Percentiles rank a stretch among this genome's conserved stretches.
Conservation (phyloP, 1,140 invertebrate species). For the Drusus annulatus region DNA sequence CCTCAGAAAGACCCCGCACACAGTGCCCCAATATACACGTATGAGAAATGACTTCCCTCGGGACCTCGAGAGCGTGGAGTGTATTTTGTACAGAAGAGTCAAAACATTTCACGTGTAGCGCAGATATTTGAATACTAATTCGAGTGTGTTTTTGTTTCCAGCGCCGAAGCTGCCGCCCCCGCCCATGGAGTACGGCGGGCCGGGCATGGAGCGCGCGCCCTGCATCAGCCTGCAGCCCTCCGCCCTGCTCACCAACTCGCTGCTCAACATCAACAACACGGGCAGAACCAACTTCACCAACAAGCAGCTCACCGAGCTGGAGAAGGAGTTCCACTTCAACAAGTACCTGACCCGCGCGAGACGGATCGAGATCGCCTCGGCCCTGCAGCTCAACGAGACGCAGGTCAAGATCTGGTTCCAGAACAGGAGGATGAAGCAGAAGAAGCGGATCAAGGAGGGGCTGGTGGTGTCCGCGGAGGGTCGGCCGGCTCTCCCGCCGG, state of each 20-base stretch:
- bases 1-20: too few species aligned
- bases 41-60: too few species aligned
- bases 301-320: slow-evolving; percentile 98
- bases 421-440: slow-evolving; percentile 94
- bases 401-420: slow-evolving; percentile 95
- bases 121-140: not conserved
- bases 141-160: slow-evolving; percentile 68
- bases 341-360: slow-evolving; percentile 97
- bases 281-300: slow-evolving; percentile 98
- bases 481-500: slow-evolving; percentile 63
- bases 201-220: slow-evolving; percentile 60
- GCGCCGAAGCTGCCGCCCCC: slow-evolving; percentile 78
- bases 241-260: slow-evolving; percentile 67
- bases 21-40: too few species aligned
- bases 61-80: too few species aligned
- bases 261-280: slow-evolving; percentile 82
- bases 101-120: too few species aligned
- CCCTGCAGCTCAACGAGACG: slow-evolving; percentile 97
- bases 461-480: slow-evolving; percentile 72
- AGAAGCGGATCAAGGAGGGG: slow-evolving; percentile 94
- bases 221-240: slow-evolving; percentile 62
- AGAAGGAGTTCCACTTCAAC: slow-evolving; percentile 99
- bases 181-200: slow-evolving; percentile 62
- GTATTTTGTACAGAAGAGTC: too few species aligned
- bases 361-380: slow-evolving; percentile 97